Evolutionary conservation across 1,140 invertebrate species (phyloP), one percentile per base, ranked within the genome.

Genomic region (Chlorops oryzae): DNA sequence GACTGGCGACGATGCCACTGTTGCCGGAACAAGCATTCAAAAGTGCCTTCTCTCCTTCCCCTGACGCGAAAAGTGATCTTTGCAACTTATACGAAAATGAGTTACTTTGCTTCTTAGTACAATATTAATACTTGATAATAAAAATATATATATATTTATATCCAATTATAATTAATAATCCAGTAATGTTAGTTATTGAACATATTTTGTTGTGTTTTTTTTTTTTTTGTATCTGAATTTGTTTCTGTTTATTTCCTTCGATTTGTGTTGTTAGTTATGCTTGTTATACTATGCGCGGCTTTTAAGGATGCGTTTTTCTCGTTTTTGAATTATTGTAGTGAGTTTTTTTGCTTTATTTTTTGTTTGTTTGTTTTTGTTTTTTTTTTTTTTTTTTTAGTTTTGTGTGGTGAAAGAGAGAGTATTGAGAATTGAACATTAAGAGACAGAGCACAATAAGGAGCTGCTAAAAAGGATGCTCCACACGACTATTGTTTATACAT

Each of bases 331-430:
- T 38, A 38, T 6, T 38, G 5, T 38, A 18, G 21, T 41, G 20
- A 21, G 6, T 40, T n/a, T 38, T 10, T 6, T 38, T 23, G 18
- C n/a, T 44, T 9, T 17, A 28, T 32, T 27, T 27, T 27, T 18
- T 13, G 22, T 34, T 45, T 45, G 20, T 20, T 12, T 13, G 17
- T 45, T 32, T 45, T 34, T 41, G 12, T 21, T 41, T 18, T 41
- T 41, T 5, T 45, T 45, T 34, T 18, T 22, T 41, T 3, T 41
- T 41, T 6, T 41, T 41, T 22, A 34, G 27, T 45, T 15, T 45
- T 45, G 27, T 45, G n/a, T 22, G 32, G 35, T 34, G 32, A 45
- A 32, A 45, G 43, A 43, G 41, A 45, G 43, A 34, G 43, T n/a
- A n/a, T n/a, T n/a, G n/a, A n/a, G n/a, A n/a, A n/a, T n/a, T n/a